Conservation (phyloP, 2,113 vertebrate genomes). For the Microtus richardsoni region DNA sequence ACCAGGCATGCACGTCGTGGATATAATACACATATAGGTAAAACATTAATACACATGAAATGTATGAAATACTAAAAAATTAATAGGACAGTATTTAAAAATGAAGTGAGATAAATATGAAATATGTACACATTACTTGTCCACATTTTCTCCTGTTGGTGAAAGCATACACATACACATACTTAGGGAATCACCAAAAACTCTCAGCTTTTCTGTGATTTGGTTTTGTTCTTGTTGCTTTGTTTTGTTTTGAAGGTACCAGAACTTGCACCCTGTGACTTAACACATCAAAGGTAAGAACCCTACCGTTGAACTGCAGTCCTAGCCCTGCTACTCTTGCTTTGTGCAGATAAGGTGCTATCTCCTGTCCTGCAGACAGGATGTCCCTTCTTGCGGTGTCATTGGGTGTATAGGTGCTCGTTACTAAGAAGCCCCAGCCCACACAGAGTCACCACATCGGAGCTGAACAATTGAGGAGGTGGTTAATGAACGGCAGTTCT, state of each 20-base stretch:
- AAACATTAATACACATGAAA: background rate
- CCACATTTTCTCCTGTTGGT: background rate
- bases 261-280: background rate
- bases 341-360: background rate
- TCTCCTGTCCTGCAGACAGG: background rate
- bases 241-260: background rate
- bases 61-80: background rate
- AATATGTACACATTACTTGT: background rate
- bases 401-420: background rate
- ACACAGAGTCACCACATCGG: background rate
- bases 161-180: background rate
- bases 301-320: background rate
- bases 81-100: background rate
- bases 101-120: background rate
- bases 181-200: background rate
- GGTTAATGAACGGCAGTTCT: background rate
- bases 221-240: background rate
- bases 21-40: background rate
- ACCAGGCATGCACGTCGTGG: background rate
- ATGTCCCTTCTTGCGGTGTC: background rate
- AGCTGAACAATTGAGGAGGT: background rate
- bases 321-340: background rate
- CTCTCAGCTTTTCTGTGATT: background rate
- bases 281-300: background rate
- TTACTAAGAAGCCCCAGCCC: background rate